Percentiles rank a stretch among this genome's conserved stretches.
These are phyloP conservation scores for Chromobotia macracanthus DNA, from an alignment of 2,797 vertebrate species.

Conservation along the genomic window DNA sequence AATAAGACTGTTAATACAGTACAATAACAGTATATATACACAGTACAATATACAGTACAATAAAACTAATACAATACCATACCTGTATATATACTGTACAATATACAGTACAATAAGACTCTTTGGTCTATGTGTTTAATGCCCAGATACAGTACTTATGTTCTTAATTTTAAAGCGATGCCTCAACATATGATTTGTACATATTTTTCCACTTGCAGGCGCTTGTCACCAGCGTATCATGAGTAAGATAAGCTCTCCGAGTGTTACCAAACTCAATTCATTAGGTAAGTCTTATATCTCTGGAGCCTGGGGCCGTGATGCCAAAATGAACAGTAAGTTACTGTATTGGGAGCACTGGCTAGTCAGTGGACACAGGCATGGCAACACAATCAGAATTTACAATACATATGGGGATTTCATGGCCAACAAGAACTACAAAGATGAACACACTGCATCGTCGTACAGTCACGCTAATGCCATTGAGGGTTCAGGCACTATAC, in stretches of 20 bases:
- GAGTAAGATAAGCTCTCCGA: constrained; percentile 66
- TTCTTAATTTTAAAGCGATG: no score
- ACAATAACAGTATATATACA: no score
- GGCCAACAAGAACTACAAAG: constrained; percentile 60
- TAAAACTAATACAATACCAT: no score
- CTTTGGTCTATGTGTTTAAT: no score
- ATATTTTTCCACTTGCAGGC: constrained; percentile 51
- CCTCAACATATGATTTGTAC: no score
- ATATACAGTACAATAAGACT: no score
- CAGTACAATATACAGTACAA: no score
- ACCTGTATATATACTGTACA: no score
- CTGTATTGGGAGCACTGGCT: constrained; percentile 74
- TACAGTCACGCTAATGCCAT: constrained; percentile 52
- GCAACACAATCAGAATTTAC: constrained; percentile 69
- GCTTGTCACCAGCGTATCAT: constrained; percentile 70
- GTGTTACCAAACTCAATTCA: constrained; percentile 67
- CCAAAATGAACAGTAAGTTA: constrained; percentile 29
- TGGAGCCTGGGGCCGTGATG: constrained; percentile 76
- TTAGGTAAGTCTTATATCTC: constrained; percentile 61
- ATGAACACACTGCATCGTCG: constrained; percentile 60
- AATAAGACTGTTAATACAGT: no score
- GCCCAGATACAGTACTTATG: no score
- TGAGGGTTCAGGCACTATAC: constrained; percentile 72
- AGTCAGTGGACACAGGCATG: constrained; percentile 55
- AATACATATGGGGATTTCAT: constrained; percentile 70